Evolutionary conservation across 92 coral and sea anemone species (phyloP).

Genomic region (Heteractis magnifica): DNA sequence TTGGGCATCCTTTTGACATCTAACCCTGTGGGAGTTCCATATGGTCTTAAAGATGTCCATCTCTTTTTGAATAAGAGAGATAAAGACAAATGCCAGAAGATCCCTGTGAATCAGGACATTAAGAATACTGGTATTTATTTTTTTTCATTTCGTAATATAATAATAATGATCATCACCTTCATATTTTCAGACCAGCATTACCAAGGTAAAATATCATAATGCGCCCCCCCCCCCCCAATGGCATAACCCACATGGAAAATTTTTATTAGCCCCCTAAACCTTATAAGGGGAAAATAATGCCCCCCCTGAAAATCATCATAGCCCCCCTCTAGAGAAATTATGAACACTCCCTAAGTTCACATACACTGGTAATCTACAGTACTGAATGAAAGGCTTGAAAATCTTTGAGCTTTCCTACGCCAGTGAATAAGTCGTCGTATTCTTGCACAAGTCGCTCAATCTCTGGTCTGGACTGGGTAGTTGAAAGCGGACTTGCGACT

Average conservation of each 20-base stretch:
- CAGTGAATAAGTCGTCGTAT: too few species aligned
- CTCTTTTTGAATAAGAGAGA: constrained; percentile 53
- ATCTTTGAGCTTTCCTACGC: too few species aligned
- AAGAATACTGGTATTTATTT: background rate
- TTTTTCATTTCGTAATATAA: too few species aligned
- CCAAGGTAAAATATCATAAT: background rate
- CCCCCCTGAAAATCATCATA: background rate
- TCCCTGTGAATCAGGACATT: constrained; percentile 20
- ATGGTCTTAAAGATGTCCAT: constrained; percentile 47
- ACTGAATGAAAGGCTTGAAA: background rate
- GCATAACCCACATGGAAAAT: background rate
- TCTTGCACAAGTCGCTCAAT: constrained; percentile 14
- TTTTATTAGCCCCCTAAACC: background rate
- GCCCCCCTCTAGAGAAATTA: background rate
- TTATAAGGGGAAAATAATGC: background rate
- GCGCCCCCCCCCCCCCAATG: background rate
- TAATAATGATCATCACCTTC: too few species aligned
- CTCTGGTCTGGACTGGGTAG: background rate
- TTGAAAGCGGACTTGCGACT: background rate
- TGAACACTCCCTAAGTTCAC: background rate
- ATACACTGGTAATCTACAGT: background rate
- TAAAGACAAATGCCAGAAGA: constrained; percentile 52
- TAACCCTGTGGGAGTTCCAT: constrained; percentile 54
- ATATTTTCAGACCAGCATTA: too few species aligned
- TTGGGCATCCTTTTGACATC: background rate